phyloP scores from a whole-genome alignment of 2,113 vertebrate genomes.

The Echinops telfairi region DNA sequence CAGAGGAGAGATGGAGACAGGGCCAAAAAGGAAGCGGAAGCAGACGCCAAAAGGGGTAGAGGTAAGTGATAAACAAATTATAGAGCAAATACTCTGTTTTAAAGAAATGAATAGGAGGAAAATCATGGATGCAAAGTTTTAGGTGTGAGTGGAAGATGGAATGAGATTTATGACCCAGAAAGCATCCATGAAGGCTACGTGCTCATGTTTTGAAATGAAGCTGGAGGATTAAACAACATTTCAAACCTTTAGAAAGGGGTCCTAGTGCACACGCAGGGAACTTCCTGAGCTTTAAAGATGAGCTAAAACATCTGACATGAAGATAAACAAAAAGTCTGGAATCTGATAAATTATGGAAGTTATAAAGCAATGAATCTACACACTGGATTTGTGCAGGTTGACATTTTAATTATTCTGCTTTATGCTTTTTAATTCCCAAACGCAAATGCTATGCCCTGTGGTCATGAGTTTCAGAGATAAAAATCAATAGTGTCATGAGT shows the following conservation, averaged over 20 bases:
- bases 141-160: background rate
- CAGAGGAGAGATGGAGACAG: background rate
- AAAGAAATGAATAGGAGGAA: constrained; percentile 28
- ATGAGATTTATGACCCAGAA: background rate
- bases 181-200: background rate
- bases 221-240: background rate
- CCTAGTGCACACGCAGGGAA: background rate
- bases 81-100: background rate
- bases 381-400: background rate
- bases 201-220: background rate
- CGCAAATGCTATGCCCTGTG: background rate
- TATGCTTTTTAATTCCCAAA: constrained; percentile 14
- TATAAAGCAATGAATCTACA: background rate
- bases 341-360: background rate
- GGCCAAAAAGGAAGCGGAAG: background rate
- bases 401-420: background rate
- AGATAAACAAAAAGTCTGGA: background rate
- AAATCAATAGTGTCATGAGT: background rate
- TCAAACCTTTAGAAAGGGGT: background rate
- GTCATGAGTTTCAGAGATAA: background rate
- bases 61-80: background rate
- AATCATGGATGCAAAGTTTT: constrained; percentile 18
- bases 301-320: background rate
- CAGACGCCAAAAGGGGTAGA: background rate
- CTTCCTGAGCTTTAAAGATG: background rate